phyloP scores from a whole-genome alignment of 2,888 invertebrate genomes.

The Homarus gammarus region DNA sequence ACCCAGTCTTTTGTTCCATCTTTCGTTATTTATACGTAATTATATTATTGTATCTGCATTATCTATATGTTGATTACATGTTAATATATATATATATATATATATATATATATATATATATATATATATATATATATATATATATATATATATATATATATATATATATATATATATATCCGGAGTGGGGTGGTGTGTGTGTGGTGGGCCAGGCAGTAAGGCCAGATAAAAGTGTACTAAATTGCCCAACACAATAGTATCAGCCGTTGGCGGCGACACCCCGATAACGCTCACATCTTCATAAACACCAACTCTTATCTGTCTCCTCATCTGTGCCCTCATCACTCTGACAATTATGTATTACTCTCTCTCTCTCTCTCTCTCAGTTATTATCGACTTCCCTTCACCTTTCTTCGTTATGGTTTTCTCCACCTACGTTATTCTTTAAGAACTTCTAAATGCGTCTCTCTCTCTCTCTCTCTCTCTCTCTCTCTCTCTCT shows the following conservation, averaged over 20 bases:
- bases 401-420: neutral
- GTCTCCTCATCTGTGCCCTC: neutral
- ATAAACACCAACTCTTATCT: no score
- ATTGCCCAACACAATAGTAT: no score
- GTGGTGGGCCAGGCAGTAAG: neutral
- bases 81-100: neutral
- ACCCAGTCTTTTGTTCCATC: no score
- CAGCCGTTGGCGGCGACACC: no score
- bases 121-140: neutral
- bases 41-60: no score
- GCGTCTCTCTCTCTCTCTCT: no score
- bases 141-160: slow-evolving; percentile 13
- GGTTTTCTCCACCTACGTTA: no score
- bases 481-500: neutral
- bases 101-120: neutral
- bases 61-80: neutral
- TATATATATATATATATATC: slow-evolving; percentile 3
- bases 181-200: neutral
- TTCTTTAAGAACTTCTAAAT: no score
- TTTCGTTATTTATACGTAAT: no score
- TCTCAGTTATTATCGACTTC: neutral
- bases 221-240: no score
- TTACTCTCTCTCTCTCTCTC: neutral
- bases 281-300: no score
- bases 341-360: neutral